phyloP scores from a whole-genome alignment of 2,113 vertebrate species.

The Equus quagga region DNA sequence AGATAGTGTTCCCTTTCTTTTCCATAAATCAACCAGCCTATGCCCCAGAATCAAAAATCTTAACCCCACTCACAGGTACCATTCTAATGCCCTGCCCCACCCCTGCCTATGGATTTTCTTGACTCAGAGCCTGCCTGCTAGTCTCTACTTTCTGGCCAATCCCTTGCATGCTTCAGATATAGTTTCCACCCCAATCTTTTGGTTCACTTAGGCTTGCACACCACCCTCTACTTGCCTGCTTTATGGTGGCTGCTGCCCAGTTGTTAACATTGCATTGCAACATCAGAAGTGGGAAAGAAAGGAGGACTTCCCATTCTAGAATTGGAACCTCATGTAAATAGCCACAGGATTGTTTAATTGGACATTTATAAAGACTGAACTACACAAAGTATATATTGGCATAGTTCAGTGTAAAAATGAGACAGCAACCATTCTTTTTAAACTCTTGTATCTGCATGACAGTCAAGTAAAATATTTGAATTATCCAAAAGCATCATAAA shows the following conservation, averaged over 20 bases:
- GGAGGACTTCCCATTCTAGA: not conserved
- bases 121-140: not conserved
- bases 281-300: not conserved
- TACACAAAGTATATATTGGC: not conserved
- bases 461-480: constrained; percentile 33
- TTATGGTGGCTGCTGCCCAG: not conserved
- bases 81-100: not conserved
- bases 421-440: not conserved
- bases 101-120: not conserved
- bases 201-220: not conserved
- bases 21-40: not conserved
- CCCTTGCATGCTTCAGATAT: not conserved
- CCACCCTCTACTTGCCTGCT: not conserved
- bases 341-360: not conserved
- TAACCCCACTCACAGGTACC: not conserved
- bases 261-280: not conserved
- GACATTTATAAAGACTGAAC: not conserved
- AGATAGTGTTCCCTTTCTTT: not conserved
- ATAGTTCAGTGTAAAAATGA: constrained; percentile 3
- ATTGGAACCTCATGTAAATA: not conserved
- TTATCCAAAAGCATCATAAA: constrained; percentile 21
- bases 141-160: not conserved
- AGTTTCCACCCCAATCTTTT: not conserved
- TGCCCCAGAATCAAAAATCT: not conserved
- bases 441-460: not conserved